Percentiles rank a stretch among this genome's conserved stretches.
These are phyloP conservation scores for Drosophila suzukii DNA, from an alignment of 1,140 invertebrate genomes.

Conservation along the genomic window DNA sequence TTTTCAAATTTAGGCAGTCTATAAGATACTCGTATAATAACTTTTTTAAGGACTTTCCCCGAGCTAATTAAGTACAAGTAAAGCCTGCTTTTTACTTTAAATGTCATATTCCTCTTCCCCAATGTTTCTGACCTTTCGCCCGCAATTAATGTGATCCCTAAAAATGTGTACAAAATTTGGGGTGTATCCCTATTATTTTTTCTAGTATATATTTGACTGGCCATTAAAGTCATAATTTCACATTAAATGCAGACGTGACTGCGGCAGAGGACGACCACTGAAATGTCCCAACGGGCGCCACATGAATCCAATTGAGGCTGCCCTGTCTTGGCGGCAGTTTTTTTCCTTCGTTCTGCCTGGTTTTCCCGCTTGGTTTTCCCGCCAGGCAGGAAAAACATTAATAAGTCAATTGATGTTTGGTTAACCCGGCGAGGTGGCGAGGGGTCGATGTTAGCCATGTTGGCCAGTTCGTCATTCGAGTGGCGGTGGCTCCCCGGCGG, in stretches of 20 bases:
- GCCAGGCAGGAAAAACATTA: slow-evolving; percentile 62
- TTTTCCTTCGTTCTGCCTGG: slow-evolving; percentile 18
- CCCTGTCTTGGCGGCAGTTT: slow-evolving; percentile 20
- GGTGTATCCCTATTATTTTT: slow-evolving; percentile 13
- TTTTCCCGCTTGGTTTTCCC: slow-evolving; percentile 1
- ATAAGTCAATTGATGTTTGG: slow-evolving; percentile 83
- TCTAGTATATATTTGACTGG: slow-evolving; percentile 40
- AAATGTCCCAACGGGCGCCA: slow-evolving; percentile 52
- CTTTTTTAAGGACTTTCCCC: neutral
- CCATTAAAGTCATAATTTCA: slow-evolving; percentile 81
- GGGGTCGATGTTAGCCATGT: slow-evolving; percentile 10
- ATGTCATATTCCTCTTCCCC: neutral
- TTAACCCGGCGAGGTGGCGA: slow-evolving; percentile 59
- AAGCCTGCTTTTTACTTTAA: neutral
- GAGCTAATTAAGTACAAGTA: slow-evolving; percentile 15
- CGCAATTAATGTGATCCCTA: slow-evolving; percentile 48
- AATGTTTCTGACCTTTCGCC: slow-evolving; percentile 18
- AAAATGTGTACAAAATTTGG: slow-evolving; percentile 22
- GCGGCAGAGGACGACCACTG: slow-evolving; percentile 25
- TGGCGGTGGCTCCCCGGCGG: slow-evolving; percentile 41
- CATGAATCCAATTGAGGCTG: slow-evolving; percentile 62
- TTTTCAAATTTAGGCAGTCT: no score
- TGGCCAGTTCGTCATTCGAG: slow-evolving; percentile 59
- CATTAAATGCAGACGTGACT: slow-evolving; percentile 80
- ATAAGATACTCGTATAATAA: no score